Conservation (phyloP, 2,113 vertebrate species). For the Microcebus lehilahytsara region DNA sequence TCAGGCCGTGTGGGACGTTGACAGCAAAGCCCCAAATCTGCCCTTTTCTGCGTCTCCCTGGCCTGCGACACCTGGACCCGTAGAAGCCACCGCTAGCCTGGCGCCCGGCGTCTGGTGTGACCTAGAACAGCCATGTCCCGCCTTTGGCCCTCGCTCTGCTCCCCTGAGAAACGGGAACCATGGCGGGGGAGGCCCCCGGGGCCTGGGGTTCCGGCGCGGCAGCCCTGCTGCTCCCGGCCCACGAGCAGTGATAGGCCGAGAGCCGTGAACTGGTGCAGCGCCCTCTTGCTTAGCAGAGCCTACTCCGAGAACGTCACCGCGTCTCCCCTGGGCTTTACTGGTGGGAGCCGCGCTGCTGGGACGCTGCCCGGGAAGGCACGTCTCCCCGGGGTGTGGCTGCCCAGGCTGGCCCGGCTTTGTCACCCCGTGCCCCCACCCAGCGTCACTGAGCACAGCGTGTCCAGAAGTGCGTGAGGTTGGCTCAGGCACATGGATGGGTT, state of each 20-base stretch:
- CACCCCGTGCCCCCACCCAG: too few species aligned
- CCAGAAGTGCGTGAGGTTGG: accelerated
- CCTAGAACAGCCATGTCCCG: accelerated
- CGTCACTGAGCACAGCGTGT: neutral
- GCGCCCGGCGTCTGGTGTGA: accelerated
- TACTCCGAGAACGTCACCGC: too few species aligned
- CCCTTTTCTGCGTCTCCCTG: neutral
- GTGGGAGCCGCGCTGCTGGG: neutral
- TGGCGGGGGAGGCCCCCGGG: accelerated
- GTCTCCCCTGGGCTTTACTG: too few species aligned
- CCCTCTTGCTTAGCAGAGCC: neutral
- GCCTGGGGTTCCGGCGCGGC: too few species aligned
- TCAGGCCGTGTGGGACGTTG: neutral
- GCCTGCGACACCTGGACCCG: neutral
- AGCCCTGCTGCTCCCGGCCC: neutral
- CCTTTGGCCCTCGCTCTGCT: neutral
- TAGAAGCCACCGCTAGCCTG: neutral
- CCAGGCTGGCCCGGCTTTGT: neutral
- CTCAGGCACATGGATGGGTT: accelerated
- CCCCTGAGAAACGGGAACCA: accelerated
- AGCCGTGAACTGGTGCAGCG: neutral
- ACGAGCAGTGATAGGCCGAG: neutral
- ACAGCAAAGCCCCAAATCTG: neutral
- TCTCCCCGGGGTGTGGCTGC: accelerated
- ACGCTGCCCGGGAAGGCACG: accelerated